A percentile compares a stretch with the other conserved stretches of the same genome.
Evolutionary conservation across 2,888 invertebrate genomes (phyloP).

Genomic region (Chaetogeoica ovagalla): DNA sequence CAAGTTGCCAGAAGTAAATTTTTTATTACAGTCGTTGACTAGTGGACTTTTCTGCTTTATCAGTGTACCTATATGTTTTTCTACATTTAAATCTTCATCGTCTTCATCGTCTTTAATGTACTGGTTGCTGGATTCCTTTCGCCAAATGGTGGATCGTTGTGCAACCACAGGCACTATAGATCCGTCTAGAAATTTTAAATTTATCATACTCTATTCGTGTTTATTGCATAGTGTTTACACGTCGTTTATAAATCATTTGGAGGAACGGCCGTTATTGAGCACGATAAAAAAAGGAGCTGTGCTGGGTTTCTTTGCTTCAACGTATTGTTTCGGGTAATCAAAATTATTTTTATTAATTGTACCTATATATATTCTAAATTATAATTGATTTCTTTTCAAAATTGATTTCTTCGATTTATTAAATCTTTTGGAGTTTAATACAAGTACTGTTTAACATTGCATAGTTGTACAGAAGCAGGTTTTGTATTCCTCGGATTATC

Average conservation of each 20-base stretch:
- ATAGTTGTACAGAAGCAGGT: constrained; percentile 44
- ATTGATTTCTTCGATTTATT: not conserved
- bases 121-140: constrained; percentile 37
- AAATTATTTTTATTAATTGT: not conserved
- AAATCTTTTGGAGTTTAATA: constrained; percentile 14
- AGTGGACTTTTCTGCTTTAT: constrained; percentile 43
- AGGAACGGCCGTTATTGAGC: constrained; percentile 27
- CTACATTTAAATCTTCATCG: constrained; percentile 28
- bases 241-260: constrained; percentile 16
- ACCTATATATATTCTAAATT: not conserved
- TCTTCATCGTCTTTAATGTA: constrained; percentile 29
- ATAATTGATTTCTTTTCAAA: not conserved
- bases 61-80: constrained; percentile 50
- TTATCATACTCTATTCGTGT: constrained; percentile 45
- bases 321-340: constrained; percentile 47
- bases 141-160: constrained; percentile 34
- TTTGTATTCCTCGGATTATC: constrained; percentile 47
- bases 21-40: constrained; percentile 25
- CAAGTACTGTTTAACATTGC: constrained; percentile 37
- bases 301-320: constrained; percentile 35
- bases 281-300: constrained; percentile 38
- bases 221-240: constrained; percentile 39
- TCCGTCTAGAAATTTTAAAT: constrained; percentile 47
- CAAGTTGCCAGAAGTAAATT: constrained; percentile 34
- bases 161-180: constrained; percentile 20